A percentile compares a stretch with the other conserved stretches of the same genome.
These are phyloP conservation scores for Acyrthosiphon pisum DNA, from an alignment of 1,140 invertebrate species.

Conservation along the genomic window DNA sequence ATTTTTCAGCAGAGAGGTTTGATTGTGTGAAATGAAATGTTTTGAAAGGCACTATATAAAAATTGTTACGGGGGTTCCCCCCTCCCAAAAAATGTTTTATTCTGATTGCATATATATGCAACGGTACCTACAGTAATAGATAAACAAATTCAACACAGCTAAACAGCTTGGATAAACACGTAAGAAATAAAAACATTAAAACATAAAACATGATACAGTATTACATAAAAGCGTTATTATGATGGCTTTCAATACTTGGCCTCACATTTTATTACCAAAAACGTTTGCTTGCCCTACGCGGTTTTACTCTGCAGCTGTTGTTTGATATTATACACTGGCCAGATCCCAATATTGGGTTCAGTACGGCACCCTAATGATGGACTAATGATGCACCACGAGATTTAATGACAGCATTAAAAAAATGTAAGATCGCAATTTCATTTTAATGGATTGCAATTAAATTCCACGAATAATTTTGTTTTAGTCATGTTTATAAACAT, in stretches of 20 bases:
- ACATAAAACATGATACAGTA: background rate
- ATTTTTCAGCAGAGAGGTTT: background rate
- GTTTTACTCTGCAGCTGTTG: background rate
- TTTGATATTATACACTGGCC: background rate
- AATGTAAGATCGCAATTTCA: background rate
- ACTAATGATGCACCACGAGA: background rate
- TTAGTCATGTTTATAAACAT: background rate
- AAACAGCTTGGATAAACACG: background rate
- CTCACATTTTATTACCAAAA: background rate
- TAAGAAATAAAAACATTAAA: conserved; percentile 11
- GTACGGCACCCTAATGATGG: background rate
- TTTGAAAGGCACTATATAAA: background rate
- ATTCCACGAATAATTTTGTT: background rate
- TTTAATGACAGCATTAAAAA: background rate
- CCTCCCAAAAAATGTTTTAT: background rate
- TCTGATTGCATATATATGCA: background rate
- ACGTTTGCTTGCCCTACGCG: background rate
- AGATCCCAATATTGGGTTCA: background rate
- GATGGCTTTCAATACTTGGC: background rate
- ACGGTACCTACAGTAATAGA: background rate
- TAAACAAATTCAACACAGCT: background rate
- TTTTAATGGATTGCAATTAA: conserved; percentile 3
- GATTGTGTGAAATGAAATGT: background rate
- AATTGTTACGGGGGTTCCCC: background rate
- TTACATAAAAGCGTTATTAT: background rate